Evolutionary conservation across 2,888 invertebrate species (phyloP), one percentile per base, ranked within the genome.

Genomic region (Endotricha flammealis): DNA sequence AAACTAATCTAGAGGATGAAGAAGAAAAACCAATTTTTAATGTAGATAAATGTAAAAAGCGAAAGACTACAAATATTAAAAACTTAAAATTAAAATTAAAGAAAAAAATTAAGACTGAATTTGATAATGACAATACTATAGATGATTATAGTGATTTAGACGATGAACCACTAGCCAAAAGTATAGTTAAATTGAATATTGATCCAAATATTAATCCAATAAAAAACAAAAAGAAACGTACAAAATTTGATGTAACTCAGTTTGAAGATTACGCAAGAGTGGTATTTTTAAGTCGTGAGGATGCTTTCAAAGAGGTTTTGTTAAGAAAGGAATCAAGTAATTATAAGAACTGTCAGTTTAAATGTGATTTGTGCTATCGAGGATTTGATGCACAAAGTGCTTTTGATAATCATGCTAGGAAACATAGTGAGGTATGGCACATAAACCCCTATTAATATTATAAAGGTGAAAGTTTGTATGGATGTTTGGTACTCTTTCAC

Each of bases 281-380:
- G 23, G 39, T 47, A 6, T 45, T 53, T 11, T 37, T 69, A 24
- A 61, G 50, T 2, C 48, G 48, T 9, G 65, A 68, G 24, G 64
- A 66, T 10, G 66, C 69, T 2, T 53, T 36, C 34, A 53, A 50
- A 8, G 69, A 69, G 39, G 39, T 69, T 2, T 35, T 61, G 7
- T 35, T 59, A 14, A 56, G 68, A 42, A 69, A 63, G 41, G 57
- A 65, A 16, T 54, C 67, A 1, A 55, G 41, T 39, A 69, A 69
- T 42, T 69, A 64, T 24, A 58, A 53, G 22, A 50, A 44, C n/a
- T 54, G 57, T 7, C 44, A 46, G 1, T 65, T 48, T 14, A 69
- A 66, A 41, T 69, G 68, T 49, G 51, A 58, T n/a, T 41, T 60
- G 17, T 69, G 68, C 20, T 69, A 45, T 25, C 56, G 61, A 47